Evolutionary conservation across 2,113 vertebrate species (phyloP), one percentile per base, ranked within the genome.

Genomic region (Hippoglossus stenolepis): DNA sequence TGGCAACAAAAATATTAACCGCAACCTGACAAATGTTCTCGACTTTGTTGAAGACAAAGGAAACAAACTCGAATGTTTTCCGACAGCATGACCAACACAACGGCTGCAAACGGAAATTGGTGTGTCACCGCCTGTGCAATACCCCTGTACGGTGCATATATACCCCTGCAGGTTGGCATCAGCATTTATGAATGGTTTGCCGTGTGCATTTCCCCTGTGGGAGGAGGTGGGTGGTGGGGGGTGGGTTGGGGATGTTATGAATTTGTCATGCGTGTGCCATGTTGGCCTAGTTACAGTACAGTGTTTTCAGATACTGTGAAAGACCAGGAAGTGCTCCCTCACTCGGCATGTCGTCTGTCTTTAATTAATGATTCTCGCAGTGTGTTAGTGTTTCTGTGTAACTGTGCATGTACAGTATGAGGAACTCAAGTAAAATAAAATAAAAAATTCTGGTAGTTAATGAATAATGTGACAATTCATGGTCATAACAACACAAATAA

Each of bases 181-280:
- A 64, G 69, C 61, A 65, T 75, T 87, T 89, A 76, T 87, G 77
- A 89, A 83, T 85, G 76, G 56, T 73, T 75, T 43, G 2, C 78
- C 59, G 66, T 63, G 77, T 58, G 68, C 58, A 53, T 77, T 78
- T 60, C 60, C 17, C 83, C 82, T 40, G 68, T 70, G 73, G 67
- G 63, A 40, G 51, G 28, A 71, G 60, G 75, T 26, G 63, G 43
- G 24, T 59, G 65, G 72, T 21, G 57, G 14, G 66, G 24, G 59
- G 47, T 59, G 63, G 58, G 59, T 3, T 80, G 65, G 45, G 51
- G 72, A 68, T 76, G 59, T 67, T 64, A 85, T 84, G 51, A 60
- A 80, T 89, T 86, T 88, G 79, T 91, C 89, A 93, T 80, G 77
- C 69, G 1, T 89, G 77, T 89, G 78, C 82, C 84, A 77, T 85